Percentiles rank a stretch among this genome's conserved stretches.
phyloP scores from a whole-genome alignment of 2,888 invertebrate species.

The Cosmia pyralina region DNA sequence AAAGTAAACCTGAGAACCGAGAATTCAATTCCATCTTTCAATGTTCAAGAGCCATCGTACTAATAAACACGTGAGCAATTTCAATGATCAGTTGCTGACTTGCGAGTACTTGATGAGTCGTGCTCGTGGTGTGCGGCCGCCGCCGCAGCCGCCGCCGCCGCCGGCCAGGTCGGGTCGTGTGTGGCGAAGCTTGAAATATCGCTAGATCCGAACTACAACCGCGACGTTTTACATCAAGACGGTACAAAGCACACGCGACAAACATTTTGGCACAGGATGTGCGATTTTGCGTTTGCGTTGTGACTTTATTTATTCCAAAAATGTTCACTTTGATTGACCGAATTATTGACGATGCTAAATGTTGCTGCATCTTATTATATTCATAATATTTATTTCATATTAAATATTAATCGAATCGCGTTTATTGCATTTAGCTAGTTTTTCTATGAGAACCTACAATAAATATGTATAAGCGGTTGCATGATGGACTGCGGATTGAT shows the following conservation, averaged over 20 bases:
- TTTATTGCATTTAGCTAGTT: neutral
- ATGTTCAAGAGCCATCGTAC: neutral
- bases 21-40: neutral
- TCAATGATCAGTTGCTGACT: neutral
- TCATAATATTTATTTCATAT: no score
- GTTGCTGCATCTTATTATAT: neutral
- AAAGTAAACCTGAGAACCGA: neutral
- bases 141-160: no score
- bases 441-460: neutral
- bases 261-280: neutral
- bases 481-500: neutral
- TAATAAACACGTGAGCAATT: conserved; percentile 2
- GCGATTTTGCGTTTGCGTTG: neutral
- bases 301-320: neutral
- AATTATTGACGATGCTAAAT: neutral
- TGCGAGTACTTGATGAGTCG: neutral
- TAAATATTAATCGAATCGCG: neutral
- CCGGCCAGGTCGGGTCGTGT: no score
- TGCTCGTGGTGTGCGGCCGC: neutral
- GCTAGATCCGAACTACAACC: neutral
- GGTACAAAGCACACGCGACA: neutral
- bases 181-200: neutral
- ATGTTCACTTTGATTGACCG: neutral
- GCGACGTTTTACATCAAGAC: neutral
- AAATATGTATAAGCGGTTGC: no score